Evolutionary conservation across 2,113 vertebrate species (phyloP).

Genomic region (Loxodonta africana): DNA sequence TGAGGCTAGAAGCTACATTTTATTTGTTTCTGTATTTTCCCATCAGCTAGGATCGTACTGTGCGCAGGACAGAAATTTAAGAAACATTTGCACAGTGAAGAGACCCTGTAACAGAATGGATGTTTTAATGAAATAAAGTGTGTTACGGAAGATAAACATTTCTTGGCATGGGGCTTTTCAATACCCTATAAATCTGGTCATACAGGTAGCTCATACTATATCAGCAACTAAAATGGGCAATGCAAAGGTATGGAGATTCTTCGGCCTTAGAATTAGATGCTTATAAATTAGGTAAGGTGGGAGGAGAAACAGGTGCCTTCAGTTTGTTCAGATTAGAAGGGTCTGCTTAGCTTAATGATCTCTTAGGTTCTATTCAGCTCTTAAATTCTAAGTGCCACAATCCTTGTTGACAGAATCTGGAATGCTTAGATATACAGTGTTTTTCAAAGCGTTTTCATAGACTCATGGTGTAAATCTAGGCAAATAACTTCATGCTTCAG

Average conservation of each 20-base stretch:
- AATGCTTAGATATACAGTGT: not conserved
- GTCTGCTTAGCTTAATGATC: not conserved
- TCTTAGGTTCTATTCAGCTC: not conserved
- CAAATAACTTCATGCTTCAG: not conserved
- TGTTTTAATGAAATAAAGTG: not conserved
- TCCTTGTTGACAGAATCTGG: not conserved
- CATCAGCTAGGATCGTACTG: not conserved
- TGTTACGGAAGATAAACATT: not conserved
- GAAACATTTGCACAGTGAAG: not conserved
- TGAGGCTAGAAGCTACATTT: not conserved
- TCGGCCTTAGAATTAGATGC: not conserved
- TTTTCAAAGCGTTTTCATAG: not conserved
- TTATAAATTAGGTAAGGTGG: conserved; percentile 34
- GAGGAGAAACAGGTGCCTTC: not conserved
- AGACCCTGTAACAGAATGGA: not conserved
- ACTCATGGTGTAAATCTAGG: conserved; percentile 40
- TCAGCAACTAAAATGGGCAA: not conserved
- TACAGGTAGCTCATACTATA: not conserved
- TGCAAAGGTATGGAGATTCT: not conserved
- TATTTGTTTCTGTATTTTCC: not conserved
- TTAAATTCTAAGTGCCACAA: not conserved
- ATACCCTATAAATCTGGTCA: not conserved
- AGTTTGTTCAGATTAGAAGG: not conserved
- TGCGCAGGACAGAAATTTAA: not conserved
- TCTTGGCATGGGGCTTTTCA: not conserved